These are phyloP conservation scores for Caenorhabditis latens DNA, from an alignment of 1,140 invertebrate species.

Conservation along the genomic window DNA sequence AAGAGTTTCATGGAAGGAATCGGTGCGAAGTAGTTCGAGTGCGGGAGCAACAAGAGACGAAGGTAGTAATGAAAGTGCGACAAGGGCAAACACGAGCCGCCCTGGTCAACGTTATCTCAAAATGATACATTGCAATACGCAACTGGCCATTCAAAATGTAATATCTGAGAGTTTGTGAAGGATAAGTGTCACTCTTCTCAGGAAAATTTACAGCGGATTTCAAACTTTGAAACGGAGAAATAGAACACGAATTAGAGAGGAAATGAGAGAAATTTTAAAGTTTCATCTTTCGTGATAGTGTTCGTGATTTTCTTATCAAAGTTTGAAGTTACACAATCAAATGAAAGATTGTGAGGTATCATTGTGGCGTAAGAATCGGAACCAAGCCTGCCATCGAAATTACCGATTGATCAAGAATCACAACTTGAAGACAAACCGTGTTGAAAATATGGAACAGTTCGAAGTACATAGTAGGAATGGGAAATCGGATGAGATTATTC, in stretches of 20 bases:
- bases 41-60: not conserved
- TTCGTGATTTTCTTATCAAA: not conserved
- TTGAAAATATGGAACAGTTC: too few species aligned
- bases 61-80: slow-evolving; percentile 53
- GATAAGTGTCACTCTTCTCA: slow-evolving; percentile 18
- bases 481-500: too few species aligned
- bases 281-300: not conserved
- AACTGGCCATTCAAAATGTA: slow-evolving; percentile 56
- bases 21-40: slow-evolving; percentile 2
- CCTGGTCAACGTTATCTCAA: slow-evolving; percentile 50
- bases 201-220: slow-evolving; percentile 44
- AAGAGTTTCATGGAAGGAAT: not conserved
- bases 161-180: slow-evolving; percentile 49
- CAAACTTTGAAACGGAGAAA: slow-evolving; percentile 30
- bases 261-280: not conserved
- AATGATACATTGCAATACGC: slow-evolving; percentile 53
- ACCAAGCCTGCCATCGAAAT: too few species aligned
- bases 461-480: too few species aligned
- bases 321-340: not conserved
- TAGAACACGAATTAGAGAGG: not conserved
- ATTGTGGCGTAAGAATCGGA: too few species aligned
- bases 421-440: too few species aligned
- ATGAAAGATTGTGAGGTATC: too few species aligned
- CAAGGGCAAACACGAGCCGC: slow-evolving; percentile 51
- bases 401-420: too few species aligned